Percentiles rank a stretch among this genome's conserved stretches.
These are phyloP conservation scores for Lamellibrachia luymesi DNA, from an alignment of 1,140 invertebrate species.

Conservation along the genomic window DNA sequence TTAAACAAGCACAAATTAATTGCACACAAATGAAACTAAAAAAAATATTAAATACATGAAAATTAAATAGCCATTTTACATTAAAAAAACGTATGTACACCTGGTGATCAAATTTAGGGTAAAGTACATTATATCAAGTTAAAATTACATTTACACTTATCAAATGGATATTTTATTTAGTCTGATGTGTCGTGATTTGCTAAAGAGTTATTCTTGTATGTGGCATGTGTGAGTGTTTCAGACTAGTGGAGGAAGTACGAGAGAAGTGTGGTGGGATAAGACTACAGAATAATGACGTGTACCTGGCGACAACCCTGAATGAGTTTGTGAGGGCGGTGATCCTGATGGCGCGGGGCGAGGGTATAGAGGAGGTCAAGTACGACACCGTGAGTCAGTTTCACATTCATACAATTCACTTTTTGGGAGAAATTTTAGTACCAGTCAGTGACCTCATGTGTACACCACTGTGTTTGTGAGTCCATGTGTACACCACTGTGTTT, in stretches of 20 bases:
- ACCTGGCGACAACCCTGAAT: conserved; percentile 85
- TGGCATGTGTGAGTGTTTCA: conserved; percentile 33
- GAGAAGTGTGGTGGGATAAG: conserved; percentile 71
- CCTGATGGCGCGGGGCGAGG: conserved; percentile 66
- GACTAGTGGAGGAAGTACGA: conserved; percentile 89
- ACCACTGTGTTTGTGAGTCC: neutral
- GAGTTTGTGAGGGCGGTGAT: conserved; percentile 75
- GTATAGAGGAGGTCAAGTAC: conserved; percentile 59
- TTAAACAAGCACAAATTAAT: no score
- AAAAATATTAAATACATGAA: no score
- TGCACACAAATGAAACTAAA: no score
- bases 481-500: neutral
- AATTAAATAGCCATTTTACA: no score
- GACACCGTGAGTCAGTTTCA: conserved; percentile 65
- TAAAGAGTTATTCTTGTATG: neutral
- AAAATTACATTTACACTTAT: no score
- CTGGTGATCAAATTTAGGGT: no score
- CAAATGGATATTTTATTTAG: no score
- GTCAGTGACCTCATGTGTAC: neutral
- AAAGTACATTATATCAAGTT: no score
- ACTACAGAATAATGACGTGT: conserved; percentile 86
- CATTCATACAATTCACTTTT: neutral
- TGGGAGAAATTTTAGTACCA: no score
- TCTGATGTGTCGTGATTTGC: no score
- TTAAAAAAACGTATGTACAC: no score